These are phyloP conservation scores for Scyliorhinus canicula DNA, from an alignment of 2,797 vertebrate genomes.

Conservation along the genomic window DNA sequence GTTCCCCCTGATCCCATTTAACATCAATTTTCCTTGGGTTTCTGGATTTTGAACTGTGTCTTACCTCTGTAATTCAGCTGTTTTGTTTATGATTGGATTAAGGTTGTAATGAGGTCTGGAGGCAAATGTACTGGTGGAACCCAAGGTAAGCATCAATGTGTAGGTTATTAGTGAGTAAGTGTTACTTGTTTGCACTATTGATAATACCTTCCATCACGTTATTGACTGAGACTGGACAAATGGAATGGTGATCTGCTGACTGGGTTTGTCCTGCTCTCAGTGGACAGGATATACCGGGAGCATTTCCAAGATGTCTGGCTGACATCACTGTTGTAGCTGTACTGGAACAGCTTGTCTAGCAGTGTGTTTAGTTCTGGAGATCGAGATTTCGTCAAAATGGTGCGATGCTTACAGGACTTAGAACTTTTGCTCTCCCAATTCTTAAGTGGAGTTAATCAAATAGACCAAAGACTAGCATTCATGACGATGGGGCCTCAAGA, in stretches of 20 bases:
- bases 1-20: not conserved
- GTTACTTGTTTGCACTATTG: not conserved
- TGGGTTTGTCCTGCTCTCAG: too few species aligned
- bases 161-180: not conserved
- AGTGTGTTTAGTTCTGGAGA: not conserved
- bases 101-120: not conserved
- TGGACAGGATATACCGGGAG: too few species aligned
- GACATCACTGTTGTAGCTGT: too few species aligned
- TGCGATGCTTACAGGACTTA: too few species aligned
- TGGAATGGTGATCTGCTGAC: not conserved
- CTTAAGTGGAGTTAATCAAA: not conserved
- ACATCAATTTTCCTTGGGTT: not conserved
- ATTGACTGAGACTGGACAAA: not conserved
- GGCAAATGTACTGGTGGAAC: not conserved
- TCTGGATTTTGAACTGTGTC: not conserved
- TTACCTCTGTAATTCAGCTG: not conserved
- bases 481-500: not conserved
- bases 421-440: not conserved
- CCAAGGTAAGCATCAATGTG: not conserved
- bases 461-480: not conserved
- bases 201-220: not conserved
- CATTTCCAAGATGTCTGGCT: too few species aligned
- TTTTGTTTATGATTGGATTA: not conserved
- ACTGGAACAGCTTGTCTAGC: too few species aligned
- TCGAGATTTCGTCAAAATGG: not conserved